Conservation (phyloP, 2,797 vertebrate genomes). For the Acropternis orthonyx region DNA sequence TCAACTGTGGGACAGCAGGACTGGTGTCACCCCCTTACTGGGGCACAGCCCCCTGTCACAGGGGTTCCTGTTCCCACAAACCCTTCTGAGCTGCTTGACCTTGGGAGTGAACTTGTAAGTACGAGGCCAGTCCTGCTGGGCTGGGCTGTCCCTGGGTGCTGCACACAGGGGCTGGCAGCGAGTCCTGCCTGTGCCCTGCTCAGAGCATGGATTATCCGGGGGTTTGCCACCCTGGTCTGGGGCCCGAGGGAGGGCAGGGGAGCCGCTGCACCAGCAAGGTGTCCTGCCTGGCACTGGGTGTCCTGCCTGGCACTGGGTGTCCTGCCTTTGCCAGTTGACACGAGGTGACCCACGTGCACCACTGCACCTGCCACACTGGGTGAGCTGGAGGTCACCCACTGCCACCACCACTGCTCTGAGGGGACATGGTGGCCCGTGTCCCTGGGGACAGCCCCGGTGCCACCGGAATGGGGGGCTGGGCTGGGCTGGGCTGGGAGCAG, state of each 20-base stretch:
- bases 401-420: fast-evolving
- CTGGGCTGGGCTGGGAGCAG: background rate
- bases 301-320: background rate
- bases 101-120: background rate
- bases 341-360: background rate
- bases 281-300: background rate
- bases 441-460: fast-evolving
- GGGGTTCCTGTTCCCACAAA: background rate
- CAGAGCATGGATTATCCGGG: fast-evolving
- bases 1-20: fast-evolving
- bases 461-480: background rate
- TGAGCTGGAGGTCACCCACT: background rate
- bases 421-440: fast-evolving
- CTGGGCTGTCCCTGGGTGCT: background rate
- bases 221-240: background rate
- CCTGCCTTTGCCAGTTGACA: background rate
- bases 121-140: fast-evolving
- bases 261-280: background rate
- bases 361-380: fast-evolving
- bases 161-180: background rate
- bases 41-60: background rate
- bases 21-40: background rate
- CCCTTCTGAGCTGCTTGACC: background rate
- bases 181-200: background rate
- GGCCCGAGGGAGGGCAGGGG: fast-evolving